phyloP scores from a whole-genome alignment of 2,113 vertebrate species.

The Silurus meridionalis region DNA sequence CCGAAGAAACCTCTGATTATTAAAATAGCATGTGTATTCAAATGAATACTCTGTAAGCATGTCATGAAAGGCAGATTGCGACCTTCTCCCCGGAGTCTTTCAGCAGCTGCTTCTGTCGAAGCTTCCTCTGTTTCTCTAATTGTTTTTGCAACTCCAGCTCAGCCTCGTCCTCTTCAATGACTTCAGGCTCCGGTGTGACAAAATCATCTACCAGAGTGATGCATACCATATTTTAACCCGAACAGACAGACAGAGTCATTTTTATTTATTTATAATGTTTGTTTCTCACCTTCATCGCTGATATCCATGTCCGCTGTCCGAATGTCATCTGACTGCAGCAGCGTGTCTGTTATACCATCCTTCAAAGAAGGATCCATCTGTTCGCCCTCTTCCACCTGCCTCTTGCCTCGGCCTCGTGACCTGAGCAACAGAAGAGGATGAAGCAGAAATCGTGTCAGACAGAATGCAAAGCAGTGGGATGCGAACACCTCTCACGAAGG shows the following conservation, averaged over 20 bases:
- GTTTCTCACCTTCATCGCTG: conserved; percentile 75
- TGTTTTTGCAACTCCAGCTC: conserved; percentile 89
- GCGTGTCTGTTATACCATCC: neutral
- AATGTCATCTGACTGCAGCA: conserved; percentile 76
- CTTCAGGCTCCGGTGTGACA: conserved; percentile 56
- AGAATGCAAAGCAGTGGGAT: too few species aligned
- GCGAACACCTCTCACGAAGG: neutral
- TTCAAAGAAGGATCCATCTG: neutral
- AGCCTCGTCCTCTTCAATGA: conserved; percentile 83
- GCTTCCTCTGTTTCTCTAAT: conserved; percentile 84
- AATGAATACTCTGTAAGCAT: neutral
- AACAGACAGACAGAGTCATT: too few species aligned
- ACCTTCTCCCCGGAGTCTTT: conserved; percentile 82
- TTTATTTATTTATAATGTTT: neutral
- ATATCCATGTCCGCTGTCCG: conserved; percentile 87
- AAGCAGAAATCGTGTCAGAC: neutral
- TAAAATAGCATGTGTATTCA: neutral
- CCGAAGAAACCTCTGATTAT: neutral
- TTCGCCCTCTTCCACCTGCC: conserved; percentile 34
- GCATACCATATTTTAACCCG: neutral
- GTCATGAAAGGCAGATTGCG: neutral
- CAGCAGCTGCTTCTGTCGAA: conserved; percentile 79
- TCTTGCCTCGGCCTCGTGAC: conserved; percentile 74
- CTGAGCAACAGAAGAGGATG: conserved; percentile 27
- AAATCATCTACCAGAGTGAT: conserved; percentile 62